These are phyloP conservation scores for Ibidorhyncha struthersii DNA, from an alignment of 2,113 vertebrate genomes.

Conservation along the genomic window DNA sequence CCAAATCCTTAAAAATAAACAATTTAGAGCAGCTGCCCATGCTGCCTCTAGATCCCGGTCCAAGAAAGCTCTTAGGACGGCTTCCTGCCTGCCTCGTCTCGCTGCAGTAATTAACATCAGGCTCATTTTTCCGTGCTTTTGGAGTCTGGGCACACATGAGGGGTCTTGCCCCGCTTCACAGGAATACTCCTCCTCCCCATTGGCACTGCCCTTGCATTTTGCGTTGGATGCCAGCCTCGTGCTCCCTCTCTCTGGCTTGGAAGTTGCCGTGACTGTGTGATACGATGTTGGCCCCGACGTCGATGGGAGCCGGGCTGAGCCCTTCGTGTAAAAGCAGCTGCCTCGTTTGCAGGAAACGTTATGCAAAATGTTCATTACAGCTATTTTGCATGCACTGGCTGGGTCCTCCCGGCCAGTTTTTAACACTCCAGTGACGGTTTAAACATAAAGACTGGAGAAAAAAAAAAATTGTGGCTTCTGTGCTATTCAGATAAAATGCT, in stretches of 20 bases:
- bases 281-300: accelerated
- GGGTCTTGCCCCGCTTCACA: background rate
- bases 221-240: accelerated
- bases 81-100: background rate
- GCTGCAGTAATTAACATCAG: background rate
- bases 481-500: background rate
- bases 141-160: background rate
- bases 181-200: background rate
- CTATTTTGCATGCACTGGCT: background rate
- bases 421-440: background rate
- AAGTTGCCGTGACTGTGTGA: accelerated
- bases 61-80: background rate
- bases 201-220: background rate
- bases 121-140: background rate
- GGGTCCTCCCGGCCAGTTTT: background rate
- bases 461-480: background rate
- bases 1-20: background rate
- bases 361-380: background rate
- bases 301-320: background rate
- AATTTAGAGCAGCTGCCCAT: background rate
- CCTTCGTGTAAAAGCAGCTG: accelerated
- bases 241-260: background rate
- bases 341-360: background rate
- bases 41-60: background rate
- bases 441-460: accelerated